phyloP scores from a whole-genome alignment of 2,888 invertebrate genomes.

The Orthosia incerta region DNA sequence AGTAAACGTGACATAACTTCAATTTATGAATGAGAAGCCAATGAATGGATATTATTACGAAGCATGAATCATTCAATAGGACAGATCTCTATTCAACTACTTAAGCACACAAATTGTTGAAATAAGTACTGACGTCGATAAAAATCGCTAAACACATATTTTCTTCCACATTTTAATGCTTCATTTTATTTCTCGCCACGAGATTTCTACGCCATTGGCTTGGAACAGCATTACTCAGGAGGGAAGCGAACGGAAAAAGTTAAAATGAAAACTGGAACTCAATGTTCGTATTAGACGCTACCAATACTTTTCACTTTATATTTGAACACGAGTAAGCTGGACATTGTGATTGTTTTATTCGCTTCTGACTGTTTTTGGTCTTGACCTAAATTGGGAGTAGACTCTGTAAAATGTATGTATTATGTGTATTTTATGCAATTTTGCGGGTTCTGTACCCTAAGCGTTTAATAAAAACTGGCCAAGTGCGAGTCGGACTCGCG shows the following conservation, averaged over 20 bases:
- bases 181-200: slow-evolving; percentile 54
- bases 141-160: slow-evolving; percentile 46
- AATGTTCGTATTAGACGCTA: slow-evolving; percentile 39
- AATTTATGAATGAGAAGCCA: slow-evolving; percentile 6
- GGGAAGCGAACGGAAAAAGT: slow-evolving; percentile 50
- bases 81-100: slow-evolving; percentile 32
- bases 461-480: no score
- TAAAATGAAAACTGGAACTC: slow-evolving; percentile 53
- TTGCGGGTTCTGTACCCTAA: no score
- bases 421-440: no score
- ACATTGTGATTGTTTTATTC: slow-evolving; percentile 44
- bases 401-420: slow-evolving; percentile 12
- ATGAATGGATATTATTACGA: slow-evolving; percentile 5
- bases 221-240: slow-evolving; percentile 58
- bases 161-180: slow-evolving; percentile 41
- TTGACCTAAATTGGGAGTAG: slow-evolving; percentile 43
- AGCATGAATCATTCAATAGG: slow-evolving; percentile 26
- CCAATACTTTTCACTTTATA: slow-evolving; percentile 26
- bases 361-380: slow-evolving; percentile 27
- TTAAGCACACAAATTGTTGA: slow-evolving; percentile 40
- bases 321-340: slow-evolving; percentile 40
- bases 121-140: slow-evolving; percentile 35
- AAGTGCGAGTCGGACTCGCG: no score
- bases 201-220: slow-evolving; percentile 50
- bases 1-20: not conserved